Evolutionary conservation across 35 echinoderm and acorn worm species (phyloP).

Genomic region (Ophiothrix spiculata): DNA sequence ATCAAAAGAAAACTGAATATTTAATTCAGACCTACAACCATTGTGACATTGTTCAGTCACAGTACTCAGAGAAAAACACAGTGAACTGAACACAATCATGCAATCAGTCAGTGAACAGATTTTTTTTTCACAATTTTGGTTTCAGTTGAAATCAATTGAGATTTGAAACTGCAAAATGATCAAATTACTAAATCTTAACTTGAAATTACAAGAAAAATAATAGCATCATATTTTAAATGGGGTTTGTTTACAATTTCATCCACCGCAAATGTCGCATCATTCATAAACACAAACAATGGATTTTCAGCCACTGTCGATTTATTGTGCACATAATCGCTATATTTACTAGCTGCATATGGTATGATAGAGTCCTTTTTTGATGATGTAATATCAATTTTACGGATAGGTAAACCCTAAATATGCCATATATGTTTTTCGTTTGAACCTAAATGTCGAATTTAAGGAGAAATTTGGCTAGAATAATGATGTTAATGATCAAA

Average conservation of each 20-base stretch:
- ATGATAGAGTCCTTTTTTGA: neutral
- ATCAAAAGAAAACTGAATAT: too few species aligned
- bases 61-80: too few species aligned
- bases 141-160: too few species aligned
- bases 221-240: too few species aligned
- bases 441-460: neutral
- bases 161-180: too few species aligned
- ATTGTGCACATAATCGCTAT: neutral
- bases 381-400: neutral
- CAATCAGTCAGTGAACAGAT: too few species aligned
- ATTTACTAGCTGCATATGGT: neutral
- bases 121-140: too few species aligned
- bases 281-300: conserved; percentile 7
- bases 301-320: neutral
- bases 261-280: neutral
- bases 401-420: neutral
- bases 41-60: too few species aligned
- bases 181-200: too few species aligned
- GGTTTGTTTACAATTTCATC: neutral
- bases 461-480: neutral
- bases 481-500: neutral
- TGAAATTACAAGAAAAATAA: too few species aligned
- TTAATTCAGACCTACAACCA: too few species aligned
- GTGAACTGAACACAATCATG: too few species aligned
- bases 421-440: neutral